phyloP scores from a whole-genome alignment of 2,888 invertebrate species.

The Lucinisca nassula region DNA sequence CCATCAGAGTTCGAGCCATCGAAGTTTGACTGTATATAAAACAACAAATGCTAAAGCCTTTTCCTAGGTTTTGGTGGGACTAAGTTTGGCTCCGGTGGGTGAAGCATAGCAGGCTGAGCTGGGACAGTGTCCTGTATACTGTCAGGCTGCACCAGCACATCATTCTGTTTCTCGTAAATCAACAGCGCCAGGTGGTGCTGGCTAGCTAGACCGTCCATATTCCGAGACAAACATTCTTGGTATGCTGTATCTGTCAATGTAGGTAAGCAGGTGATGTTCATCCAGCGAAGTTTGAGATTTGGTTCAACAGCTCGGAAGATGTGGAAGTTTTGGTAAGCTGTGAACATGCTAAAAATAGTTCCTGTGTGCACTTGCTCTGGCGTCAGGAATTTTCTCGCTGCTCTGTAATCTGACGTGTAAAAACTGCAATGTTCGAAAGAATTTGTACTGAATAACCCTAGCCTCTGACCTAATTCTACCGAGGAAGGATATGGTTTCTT shows the following conservation, averaged over 20 bases:
- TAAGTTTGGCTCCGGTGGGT: constrained; percentile 28
- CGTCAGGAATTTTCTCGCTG: constrained; percentile 91
- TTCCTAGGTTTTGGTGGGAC: not conserved
- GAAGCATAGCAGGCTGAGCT: not conserved
- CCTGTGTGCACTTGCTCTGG: constrained; percentile 63
- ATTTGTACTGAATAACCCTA: constrained; percentile 94
- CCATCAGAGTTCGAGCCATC: too few relatives aligned
- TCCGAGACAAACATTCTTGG: constrained; percentile 80
- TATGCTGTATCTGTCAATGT: constrained; percentile 71
- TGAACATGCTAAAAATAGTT: constrained; percentile 92
- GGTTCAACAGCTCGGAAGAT: constrained; percentile 95
- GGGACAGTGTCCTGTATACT: not conserved
- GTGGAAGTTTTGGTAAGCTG: constrained; percentile 91
- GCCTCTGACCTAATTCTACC: constrained; percentile 85
- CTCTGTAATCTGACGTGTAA: constrained; percentile 93
- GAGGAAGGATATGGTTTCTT: constrained; percentile 83
- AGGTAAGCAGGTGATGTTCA: constrained; percentile 82
- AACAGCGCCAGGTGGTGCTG: constrained; percentile 85
- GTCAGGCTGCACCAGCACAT: constrained; percentile 43
- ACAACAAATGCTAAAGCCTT: not conserved
- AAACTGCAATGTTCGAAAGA: constrained; percentile 93
- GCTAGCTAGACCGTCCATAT: constrained; percentile 82
- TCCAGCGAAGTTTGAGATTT: constrained; percentile 90
- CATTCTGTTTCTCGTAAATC: constrained; percentile 81
- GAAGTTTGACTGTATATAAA: too few relatives aligned